Evolutionary conservation across 2,113 vertebrate genomes (phyloP), one percentile per base, ranked within the genome.

Genomic region (Stigmatopora nigra): DNA sequence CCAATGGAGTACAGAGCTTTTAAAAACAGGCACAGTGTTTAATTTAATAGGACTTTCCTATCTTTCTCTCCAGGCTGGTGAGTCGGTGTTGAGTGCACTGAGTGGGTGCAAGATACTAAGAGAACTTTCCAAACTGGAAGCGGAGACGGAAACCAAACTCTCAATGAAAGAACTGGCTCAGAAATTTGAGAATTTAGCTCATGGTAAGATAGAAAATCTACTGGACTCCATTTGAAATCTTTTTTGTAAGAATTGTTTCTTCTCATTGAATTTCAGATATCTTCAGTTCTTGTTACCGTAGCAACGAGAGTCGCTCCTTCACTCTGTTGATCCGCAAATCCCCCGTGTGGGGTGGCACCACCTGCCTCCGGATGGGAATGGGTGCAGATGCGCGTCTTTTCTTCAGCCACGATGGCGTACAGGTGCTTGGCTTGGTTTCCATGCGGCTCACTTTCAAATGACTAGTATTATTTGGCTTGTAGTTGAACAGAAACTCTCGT

Each of bases 331-430:
- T 95, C 2, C 86, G 88, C 3, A 88, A 88, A 67, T 94, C 92
- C 51, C 53, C 69, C 0, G 75, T 93, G 35, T 96, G 94, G 94
- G 91, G 90, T 0, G 87, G 81, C 0, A 89, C 92, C 51, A 95
- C 94, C 41, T 93, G 93, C 72, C 88, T 95, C 7, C 92, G 92
- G 80, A 90, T 96, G 49, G 94, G 92, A 65, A 89, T 89, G 76
- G 82, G 89, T 0, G 93, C 92, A 0, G 94, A 95, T 0, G 91
- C 93, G 0, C 88, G 93, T 0, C 79, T 89, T 59, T 95, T 96
- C 90, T 94, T 95, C 64, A 93, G 93, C 66, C 91, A 96, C 13
- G 93, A 94, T 14, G 94, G 93, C 7, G 93, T 95, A 0, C 94
- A 96, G 92, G 94, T 89, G 57, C 45, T 48, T 74, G 12, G n/a